Conservation (phyloP, 1,140 invertebrate species). For the Zaprionus gabonicus region DNA sequence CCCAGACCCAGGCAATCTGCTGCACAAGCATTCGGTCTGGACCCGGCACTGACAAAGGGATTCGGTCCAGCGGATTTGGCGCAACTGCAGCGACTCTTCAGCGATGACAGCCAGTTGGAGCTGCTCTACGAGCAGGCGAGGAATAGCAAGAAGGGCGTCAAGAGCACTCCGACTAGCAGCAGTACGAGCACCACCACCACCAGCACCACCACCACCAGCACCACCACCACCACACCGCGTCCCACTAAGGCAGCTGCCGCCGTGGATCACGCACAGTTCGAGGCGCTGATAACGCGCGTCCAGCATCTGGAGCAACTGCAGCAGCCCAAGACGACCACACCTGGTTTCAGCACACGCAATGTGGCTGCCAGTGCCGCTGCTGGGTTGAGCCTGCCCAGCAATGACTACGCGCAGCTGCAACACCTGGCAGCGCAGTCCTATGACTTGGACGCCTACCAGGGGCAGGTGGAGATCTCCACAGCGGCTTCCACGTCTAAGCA, state of each 20-base stretch:
- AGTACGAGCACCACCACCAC: constrained; percentile 30
- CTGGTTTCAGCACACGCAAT: constrained; percentile 71
- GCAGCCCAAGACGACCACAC: constrained; percentile 61
- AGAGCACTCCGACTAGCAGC: constrained; percentile 19
- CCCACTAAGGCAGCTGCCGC: constrained; percentile 48
- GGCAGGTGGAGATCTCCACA: constrained; percentile 70
- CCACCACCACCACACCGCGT: constrained; percentile 43
- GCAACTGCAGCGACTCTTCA: constrained; percentile 70
- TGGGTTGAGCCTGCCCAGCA: constrained; percentile 52
- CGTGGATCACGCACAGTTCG: constrained; percentile 67
- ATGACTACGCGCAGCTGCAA: constrained; percentile 75
- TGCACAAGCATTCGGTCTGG: constrained; percentile 14
- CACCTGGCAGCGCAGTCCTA: constrained; percentile 40
- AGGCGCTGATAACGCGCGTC: constrained; percentile 73
- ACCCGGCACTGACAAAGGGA: not conserved
- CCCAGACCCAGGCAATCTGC: not conserved
- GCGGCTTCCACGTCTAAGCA: constrained; percentile 68
- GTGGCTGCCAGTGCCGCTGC: constrained; percentile 33
- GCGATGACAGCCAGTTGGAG: constrained; percentile 73
- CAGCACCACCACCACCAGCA: constrained; percentile 28
- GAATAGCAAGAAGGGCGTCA: constrained; percentile 52
- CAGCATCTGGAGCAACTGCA: constrained; percentile 77
- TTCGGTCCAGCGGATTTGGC: constrained; percentile 58
- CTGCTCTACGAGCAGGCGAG: constrained; percentile 77
- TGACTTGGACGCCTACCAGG: not conserved